phyloP scores from a whole-genome alignment of 2,113 vertebrate species.

The Melanerpes aurifrons region DNA sequence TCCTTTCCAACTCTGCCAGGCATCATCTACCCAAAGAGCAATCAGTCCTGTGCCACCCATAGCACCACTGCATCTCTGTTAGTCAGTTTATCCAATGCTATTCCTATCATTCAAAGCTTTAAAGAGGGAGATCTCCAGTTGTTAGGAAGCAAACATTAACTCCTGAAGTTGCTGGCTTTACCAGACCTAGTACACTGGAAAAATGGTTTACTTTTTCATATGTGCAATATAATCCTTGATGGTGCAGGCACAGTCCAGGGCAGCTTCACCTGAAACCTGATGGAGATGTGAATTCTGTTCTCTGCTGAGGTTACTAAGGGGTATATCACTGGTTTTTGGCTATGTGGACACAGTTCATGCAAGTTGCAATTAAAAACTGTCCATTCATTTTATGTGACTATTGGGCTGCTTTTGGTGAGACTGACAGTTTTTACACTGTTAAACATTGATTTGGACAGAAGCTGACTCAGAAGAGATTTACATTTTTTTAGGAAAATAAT shows the following conservation, averaged over 20 bases:
- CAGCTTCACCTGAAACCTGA: neutral
- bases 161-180: neutral
- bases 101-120: slow-evolving; percentile 3
- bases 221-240: no score
- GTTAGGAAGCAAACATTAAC: neutral
- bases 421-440: neutral
- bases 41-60: slow-evolving; percentile 38
- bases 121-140: neutral
- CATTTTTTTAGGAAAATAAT: neutral
- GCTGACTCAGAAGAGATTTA: neutral
- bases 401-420: neutral
- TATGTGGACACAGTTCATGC: neutral
- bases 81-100: slow-evolving; percentile 66
- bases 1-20: neutral
- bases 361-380: neutral
- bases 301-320: neutral
- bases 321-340: neutral
- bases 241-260: neutral
- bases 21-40: neutral
- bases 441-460: neutral
- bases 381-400: neutral
- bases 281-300: neutral
- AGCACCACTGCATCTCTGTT: slow-evolving; percentile 72
- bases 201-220: neutral
- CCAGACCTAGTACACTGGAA: neutral